Base-by-base conservation (phyloP, 2,797 vertebrate genomes). In the Poecilia picta region DNA sequence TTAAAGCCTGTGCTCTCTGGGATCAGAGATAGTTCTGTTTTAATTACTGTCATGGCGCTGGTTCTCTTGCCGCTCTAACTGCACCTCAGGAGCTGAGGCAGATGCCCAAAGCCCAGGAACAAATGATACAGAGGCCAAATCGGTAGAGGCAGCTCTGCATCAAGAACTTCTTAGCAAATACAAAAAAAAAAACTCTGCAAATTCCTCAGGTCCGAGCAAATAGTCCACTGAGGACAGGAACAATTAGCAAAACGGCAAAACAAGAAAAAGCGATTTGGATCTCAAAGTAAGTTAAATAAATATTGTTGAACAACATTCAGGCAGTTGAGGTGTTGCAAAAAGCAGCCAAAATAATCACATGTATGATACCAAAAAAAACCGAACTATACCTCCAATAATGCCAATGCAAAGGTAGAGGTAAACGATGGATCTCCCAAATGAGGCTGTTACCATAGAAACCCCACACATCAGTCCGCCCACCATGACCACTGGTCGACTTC, bases 401-500 rank as follows among this genome's bases (percentile, higher is more conserved):
- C 97, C 96, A 53, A 96, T 91, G 11, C 92, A 97, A 75, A 97
- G 84, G 89, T 97, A 97, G 75, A 97, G 93, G 91, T 95, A 95
- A 81, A 95, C 64, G 80, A 97, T 97, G 91, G 95, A 95, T 82
- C 77, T 95, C 90, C 93, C 96, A 89, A 97, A 97, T 39, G 96
- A 93, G 0, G 96, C 96, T 0, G 94, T 89, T 47, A 95, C 89
- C 96, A 97, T 96, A 1, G 96, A 95, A 31, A 94, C 33, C 0
- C 93, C 95, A 85, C 96, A 96, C 89, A 97, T 91, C 46, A 96
- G 84, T 75, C 97, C 96, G 47, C 96, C 96, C 0, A 90, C 57
- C n/a, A 97, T 96, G 45, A 97, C 96, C 55, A 96, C 89, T 0
- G 96, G 95, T 7, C 96, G 95, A 89, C 96, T 97, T 84, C 96